phyloP scores from a whole-genome alignment of 2,888 invertebrate genomes.

The Odontomyia ornata region DNA sequence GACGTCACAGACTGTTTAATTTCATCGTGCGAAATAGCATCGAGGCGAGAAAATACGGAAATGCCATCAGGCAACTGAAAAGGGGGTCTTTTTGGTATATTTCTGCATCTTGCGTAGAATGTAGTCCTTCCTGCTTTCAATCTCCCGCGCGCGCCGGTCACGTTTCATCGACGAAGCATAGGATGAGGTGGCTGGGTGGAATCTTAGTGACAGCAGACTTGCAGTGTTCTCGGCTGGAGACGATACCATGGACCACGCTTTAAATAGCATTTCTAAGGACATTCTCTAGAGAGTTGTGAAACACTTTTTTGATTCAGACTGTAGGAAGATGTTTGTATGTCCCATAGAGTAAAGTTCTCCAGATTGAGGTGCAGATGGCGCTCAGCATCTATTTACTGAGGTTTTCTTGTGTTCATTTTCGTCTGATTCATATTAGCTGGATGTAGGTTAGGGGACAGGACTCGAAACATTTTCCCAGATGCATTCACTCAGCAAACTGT shows the following conservation, averaged over 20 bases:
- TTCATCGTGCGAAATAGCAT: conserved; percentile 44
- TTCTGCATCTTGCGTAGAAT: conserved; percentile 25
- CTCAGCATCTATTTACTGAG: neutral
- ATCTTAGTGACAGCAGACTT: neutral
- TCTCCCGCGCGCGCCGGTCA: conserved; percentile 13
- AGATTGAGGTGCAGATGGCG: conserved; percentile 32
- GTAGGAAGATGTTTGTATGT: neutral
- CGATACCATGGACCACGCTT: neutral
- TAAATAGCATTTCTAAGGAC: neutral
- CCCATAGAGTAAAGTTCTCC: neutral
- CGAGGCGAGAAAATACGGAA: conserved; percentile 44
- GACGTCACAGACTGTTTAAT: conserved; percentile 48
- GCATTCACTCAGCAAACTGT: no score
- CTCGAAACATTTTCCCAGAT: no score
- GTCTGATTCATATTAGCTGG: no score
- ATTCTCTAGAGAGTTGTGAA: conserved; percentile 20
- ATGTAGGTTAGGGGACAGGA: no score
- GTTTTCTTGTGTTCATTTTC: no score
- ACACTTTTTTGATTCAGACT: conserved; percentile 10
- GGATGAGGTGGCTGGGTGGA: conserved; percentile 23
- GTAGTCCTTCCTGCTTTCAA: neutral
- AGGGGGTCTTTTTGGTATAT: conserved; percentile 23
- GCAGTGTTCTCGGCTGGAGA: conserved; percentile 20
- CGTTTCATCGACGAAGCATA: neutral
- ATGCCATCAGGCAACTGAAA: conserved; percentile 37